Percentiles rank a stretch among this genome's conserved stretches.
phyloP scores from a whole-genome alignment of 2,797 vertebrate genomes.

The Sternotherus odoratus region DNA sequence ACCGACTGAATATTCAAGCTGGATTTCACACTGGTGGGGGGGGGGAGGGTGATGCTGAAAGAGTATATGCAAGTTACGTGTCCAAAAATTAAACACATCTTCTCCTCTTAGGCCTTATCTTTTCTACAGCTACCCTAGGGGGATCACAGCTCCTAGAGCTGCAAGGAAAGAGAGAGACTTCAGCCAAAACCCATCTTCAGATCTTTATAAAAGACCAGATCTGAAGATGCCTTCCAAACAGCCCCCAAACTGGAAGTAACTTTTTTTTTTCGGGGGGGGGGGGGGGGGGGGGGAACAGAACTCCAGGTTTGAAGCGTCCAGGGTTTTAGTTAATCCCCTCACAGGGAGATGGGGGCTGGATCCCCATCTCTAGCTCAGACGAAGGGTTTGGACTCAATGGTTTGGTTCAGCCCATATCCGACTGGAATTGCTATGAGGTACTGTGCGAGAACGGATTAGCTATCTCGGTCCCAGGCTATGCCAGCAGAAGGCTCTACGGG shows the following conservation, averaged over 20 bases:
- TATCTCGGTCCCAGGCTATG: not conserved
- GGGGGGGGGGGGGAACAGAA: not conserved
- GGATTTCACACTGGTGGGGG: accelerated
- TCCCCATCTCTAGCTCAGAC: accelerated
- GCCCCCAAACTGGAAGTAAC: not conserved
- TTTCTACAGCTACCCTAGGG: accelerated
- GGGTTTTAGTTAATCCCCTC: accelerated
- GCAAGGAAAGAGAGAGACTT: accelerated
- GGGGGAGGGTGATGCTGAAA: not conserved
- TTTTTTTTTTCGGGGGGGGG: too few relatives aligned
- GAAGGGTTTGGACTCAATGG: not conserved
- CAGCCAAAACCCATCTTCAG: not conserved
- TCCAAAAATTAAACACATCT: accelerated
- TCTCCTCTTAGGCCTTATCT: not conserved
- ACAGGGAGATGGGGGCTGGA: accelerated
- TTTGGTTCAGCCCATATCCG: not conserved
- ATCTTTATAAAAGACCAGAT: accelerated
- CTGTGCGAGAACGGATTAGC: not conserved
- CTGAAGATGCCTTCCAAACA: not conserved
- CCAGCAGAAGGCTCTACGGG: not conserved
- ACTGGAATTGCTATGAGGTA: not conserved
- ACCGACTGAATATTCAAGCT: not conserved
- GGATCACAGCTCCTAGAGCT: not conserved
- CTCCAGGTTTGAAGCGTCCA: accelerated
- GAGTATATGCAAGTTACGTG: not conserved